Base-by-base conservation (phyloP, 2,113 vertebrate species). In the Macrotus californicus region DNA sequence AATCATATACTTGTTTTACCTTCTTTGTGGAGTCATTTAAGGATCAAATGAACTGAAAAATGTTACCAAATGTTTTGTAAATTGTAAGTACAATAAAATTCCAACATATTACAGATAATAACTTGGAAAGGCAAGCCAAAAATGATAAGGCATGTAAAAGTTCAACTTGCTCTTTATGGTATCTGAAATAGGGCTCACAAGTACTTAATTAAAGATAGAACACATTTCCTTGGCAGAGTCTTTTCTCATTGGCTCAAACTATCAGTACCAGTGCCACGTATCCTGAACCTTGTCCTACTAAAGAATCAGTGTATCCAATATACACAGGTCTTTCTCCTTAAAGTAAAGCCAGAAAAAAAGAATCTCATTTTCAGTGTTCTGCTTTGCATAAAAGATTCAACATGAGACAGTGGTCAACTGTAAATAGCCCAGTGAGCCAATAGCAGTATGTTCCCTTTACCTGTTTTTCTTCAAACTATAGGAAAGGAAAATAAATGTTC, bases 241-340 rank as follows among this genome's bases (percentile, higher is more conserved):
- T 91, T 96, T 95, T 92, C 39, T 34, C 64, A 86, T 0, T 72
- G 86, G 59, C 41, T 97, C 76, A 97, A 95, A 96, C 43, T 91
- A 91, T 41, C 73, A 79, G 7, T 43, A 89, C 69, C 86, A 96
- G 80, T 95, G 90, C 95, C 97, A 98, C 3, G 0, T 87, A 91
- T 59, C 66, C 91, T 97, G 97, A 97, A 92, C 95, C 64, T 82
- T 98, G 97, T 69, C 93, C 97, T 96, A 39, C 66, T 73, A 83
- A 48, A 89, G 43, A 95, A 85, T 96, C 77, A n/a, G 7, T 26
- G 52, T 80, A 96, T 61, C 66, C 86, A 48, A 89, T 26, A 24
- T n/a, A 90, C 34, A 92, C 1, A 93, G 12, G 70, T 26, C 46
- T 67, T 93, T 88, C 36, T 46, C 31, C 91, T 94, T 66, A 84